Evolutionary conservation across 2,797 vertebrate species (phyloP).

Genomic region (Eulemur rubriventer): DNA sequence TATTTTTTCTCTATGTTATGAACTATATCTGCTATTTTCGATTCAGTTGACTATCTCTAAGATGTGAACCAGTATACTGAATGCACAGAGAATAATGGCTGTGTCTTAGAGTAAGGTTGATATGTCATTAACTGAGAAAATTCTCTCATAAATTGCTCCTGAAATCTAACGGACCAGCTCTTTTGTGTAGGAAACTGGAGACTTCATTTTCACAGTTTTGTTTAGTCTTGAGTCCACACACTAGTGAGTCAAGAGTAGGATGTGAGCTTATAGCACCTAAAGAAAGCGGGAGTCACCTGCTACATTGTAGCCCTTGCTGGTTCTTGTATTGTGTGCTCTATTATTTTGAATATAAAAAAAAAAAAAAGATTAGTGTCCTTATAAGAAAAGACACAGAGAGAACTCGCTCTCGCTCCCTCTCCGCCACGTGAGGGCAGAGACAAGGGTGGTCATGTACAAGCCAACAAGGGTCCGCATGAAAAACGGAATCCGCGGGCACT

Average conservation of each 20-base stretch:
- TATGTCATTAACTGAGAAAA: background rate
- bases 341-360: too few relatives aligned
- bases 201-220: background rate
- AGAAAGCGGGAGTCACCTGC: background rate
- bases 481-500: accelerated
- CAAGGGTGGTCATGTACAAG: background rate
- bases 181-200: background rate
- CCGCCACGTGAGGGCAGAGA: too few relatives aligned
- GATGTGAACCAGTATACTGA: background rate
- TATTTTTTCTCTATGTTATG: background rate
- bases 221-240: background rate
- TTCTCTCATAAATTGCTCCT: background rate
- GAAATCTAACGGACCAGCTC: background rate
- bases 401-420: background rate
- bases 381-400: background rate
- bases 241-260: background rate
- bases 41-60: background rate
- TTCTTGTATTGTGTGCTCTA: background rate
- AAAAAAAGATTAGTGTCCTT: background rate
- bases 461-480: background rate
- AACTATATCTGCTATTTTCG: background rate
- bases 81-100: background rate
- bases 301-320: background rate
- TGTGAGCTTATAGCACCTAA: background rate
- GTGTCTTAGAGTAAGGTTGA: background rate